These are phyloP conservation scores for Nerophis ophidion DNA, from an alignment of 2,113 vertebrate genomes.

Conservation along the genomic window DNA sequence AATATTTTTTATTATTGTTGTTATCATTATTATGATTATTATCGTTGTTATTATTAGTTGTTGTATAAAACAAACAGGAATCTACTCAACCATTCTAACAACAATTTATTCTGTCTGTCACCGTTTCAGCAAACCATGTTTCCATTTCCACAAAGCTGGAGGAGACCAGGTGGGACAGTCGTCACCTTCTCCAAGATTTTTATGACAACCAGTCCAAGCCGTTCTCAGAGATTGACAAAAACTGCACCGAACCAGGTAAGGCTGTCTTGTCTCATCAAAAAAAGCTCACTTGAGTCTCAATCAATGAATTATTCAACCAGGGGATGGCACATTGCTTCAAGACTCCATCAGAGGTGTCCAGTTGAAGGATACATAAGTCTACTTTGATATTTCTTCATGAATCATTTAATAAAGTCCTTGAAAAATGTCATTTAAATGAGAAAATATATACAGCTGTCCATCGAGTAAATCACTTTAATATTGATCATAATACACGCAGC, in stretches of 20 bases:
- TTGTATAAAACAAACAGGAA: too few relatives aligned
- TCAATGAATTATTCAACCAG: background rate
- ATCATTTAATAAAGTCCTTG: too few relatives aligned
- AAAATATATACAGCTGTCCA: too few relatives aligned
- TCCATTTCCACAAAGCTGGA: constrained; percentile 60
- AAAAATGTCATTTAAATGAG: too few relatives aligned
- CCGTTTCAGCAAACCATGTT: constrained; percentile 63
- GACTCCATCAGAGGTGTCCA: too few relatives aligned
- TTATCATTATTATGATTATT: background rate
- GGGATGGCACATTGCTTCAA: background rate
- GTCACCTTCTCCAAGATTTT: constrained; percentile 77
- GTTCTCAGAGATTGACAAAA: constrained; percentile 66
- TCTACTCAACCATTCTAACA: background rate
- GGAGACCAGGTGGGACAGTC: constrained; percentile 71
- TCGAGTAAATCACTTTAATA: too few relatives aligned
- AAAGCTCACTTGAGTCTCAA: background rate
- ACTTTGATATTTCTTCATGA: too few relatives aligned
- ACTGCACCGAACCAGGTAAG: constrained; percentile 95
- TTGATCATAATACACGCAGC: too few relatives aligned
- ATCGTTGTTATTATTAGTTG: background rate
- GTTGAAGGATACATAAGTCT: too few relatives aligned
- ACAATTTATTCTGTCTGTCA: background rate
- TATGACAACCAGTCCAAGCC: constrained; percentile 68
- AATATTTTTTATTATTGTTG: too few relatives aligned
- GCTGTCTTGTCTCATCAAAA: background rate